These are phyloP conservation scores for Philaethria dido DNA, from an alignment of 2,888 invertebrate species.

Conservation along the genomic window DNA sequence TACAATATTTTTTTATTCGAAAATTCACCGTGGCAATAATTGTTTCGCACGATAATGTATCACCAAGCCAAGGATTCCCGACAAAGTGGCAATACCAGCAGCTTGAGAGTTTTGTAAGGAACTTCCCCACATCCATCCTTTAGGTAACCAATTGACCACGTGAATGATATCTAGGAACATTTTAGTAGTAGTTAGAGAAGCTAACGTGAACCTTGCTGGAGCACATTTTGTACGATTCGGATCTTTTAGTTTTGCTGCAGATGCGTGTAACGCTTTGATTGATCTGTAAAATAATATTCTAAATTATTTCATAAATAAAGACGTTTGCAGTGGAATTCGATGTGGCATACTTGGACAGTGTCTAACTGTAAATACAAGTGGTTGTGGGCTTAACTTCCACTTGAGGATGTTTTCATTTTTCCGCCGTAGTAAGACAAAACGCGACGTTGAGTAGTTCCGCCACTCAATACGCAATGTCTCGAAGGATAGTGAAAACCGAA, in stretches of 20 bases:
- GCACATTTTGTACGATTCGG: conserved; percentile 62
- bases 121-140: conserved; percentile 91
- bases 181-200: conserved; percentile 67
- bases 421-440: no score
- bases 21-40: conserved; percentile 50
- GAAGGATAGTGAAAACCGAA: no score
- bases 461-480: no score
- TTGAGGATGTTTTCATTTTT: no score
- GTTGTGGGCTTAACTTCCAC: no score
- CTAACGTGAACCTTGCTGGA: conserved; percentile 64
- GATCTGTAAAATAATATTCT: conserved; percentile 58
- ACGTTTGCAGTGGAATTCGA: no score
- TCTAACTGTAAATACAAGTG: no score
- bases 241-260: conserved; percentile 56
- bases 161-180: conserved; percentile 87
- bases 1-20: neutral
- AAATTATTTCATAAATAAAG: no score
- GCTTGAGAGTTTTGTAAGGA: conserved; percentile 73
- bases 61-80: conserved; percentile 63
- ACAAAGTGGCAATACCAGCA: conserved; percentile 61
- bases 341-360: no score
- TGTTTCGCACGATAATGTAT: conserved; percentile 68
- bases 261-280: conserved; percentile 61
- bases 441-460: no score
- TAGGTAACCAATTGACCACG: conserved; percentile 91